phyloP scores from a whole-genome alignment of 2,113 vertebrate species.

The Planiliza haematocheilus region DNA sequence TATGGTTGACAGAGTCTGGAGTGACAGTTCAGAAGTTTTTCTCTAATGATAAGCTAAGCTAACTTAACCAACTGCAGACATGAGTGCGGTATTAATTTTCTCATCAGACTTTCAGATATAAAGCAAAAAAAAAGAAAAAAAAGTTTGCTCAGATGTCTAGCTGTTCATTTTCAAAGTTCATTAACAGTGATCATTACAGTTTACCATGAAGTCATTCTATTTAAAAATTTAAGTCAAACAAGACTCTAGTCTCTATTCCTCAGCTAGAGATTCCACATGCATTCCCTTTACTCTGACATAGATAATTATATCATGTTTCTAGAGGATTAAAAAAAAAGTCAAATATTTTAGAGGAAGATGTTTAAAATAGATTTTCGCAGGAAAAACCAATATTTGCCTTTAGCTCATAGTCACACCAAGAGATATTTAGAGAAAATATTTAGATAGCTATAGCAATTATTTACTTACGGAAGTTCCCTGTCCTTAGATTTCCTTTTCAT shows the following conservation, averaged over 20 bases:
- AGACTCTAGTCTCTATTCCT: constrained; percentile 16
- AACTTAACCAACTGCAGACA: neutral
- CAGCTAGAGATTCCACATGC: constrained; percentile 13
- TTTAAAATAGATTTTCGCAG: constrained; percentile 60
- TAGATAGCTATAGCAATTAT: constrained; percentile 5
- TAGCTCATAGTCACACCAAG: constrained; percentile 36
- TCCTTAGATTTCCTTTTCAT: constrained; percentile 5
- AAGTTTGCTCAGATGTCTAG: neutral
- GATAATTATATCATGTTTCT: constrained; percentile 29
- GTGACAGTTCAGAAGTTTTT: too few species aligned
- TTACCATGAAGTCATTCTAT: neutral
- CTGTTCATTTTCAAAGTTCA: neutral
- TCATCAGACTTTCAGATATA: neutral
- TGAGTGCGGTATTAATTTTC: neutral
- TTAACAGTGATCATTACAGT: neutral
- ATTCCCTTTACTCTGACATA: constrained; percentile 63
- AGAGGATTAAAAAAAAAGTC: constrained; percentile 15
- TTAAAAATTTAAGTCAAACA: constrained; percentile 16
- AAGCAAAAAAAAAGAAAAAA: neutral
- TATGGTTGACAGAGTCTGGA: too few species aligned
- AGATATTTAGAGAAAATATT: constrained; percentile 51
- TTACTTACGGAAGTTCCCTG: constrained; percentile 4
- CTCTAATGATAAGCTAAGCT: constrained; percentile 6
- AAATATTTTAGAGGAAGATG: constrained; percentile 48
- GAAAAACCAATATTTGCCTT: constrained; percentile 79